Evolutionary conservation across 2,888 invertebrate species (phyloP).

Genomic region (Hydrotaea diabolus): DNA sequence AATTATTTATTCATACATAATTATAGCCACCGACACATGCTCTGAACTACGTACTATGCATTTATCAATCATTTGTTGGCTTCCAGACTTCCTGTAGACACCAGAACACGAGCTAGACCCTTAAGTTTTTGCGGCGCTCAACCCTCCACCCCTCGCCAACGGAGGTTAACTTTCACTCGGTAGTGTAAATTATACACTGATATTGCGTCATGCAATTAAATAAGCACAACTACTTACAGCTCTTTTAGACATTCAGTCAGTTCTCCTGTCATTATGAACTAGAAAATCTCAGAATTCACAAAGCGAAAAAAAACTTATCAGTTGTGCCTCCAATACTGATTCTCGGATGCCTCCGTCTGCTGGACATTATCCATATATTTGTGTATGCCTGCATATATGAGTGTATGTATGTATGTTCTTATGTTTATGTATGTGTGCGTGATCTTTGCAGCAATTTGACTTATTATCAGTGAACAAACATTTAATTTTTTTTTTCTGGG

Average conservation of each 20-base stretch:
- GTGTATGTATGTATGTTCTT: not conserved
- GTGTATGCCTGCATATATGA: too few relatives aligned
- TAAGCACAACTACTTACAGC: not conserved
- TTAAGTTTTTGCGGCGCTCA: not conserved
- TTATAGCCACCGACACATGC: not conserved
- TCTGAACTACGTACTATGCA: slow-evolving; percentile 10
- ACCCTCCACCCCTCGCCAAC: not conserved
- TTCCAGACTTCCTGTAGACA: slow-evolving; percentile 56
- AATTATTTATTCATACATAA: slow-evolving; percentile 13
- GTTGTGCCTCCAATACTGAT: not conserved
- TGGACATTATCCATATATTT: not conserved
- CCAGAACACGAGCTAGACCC: not conserved
- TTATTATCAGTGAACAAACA: not conserved
- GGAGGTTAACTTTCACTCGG: slow-evolving; percentile 45
- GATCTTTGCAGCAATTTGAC: not conserved
- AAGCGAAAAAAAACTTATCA: slow-evolving; percentile 40
- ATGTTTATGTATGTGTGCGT: not conserved
- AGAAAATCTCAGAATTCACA: not conserved
- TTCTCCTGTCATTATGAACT: not conserved
- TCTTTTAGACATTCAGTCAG: not conserved
- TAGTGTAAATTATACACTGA: slow-evolving; percentile 39
- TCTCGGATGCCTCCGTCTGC: not conserved
- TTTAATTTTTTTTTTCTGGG: not conserved
- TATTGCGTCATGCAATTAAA: slow-evolving; percentile 61
- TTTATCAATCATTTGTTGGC: slow-evolving; percentile 34